phyloP scores from a whole-genome alignment of 37 sponge, comb jelly and placozoan genomes.

The Diacarnus erythraeanus region DNA sequence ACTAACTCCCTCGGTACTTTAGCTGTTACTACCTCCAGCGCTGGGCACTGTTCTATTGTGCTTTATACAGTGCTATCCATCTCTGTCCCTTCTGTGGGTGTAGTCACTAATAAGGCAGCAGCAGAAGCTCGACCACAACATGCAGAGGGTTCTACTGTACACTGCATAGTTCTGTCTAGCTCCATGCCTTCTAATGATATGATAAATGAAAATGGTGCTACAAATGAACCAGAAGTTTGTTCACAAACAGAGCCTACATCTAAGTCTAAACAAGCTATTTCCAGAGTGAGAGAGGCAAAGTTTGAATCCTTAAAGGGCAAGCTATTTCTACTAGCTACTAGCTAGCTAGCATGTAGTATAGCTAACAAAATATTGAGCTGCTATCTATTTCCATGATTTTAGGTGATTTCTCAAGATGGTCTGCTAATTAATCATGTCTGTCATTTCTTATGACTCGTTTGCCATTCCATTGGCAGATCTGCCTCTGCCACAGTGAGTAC shows the following conservation, averaged over 20 bases:
- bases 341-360: no score
- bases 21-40: background rate
- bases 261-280: no score
- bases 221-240: no score
- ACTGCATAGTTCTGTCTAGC: no score
- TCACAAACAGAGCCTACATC: no score
- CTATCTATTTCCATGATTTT: no score
- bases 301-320: no score
- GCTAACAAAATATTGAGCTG: no score
- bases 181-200: background rate
- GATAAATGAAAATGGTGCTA: background rate
- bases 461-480: background rate
- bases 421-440: background rate
- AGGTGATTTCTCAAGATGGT: background rate
- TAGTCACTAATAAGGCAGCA: background rate
- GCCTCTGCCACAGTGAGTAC: background rate
- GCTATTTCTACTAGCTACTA: no score
- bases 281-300: no score
- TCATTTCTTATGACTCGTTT: background rate
- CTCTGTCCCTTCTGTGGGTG: background rate
- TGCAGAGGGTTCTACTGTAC: no score
- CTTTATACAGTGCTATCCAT: background rate
- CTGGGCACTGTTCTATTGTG: background rate
- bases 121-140: no score
- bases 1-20: background rate